phyloP scores from a whole-genome alignment of 2,888 invertebrate species.

The Meloe dianella region DNA sequence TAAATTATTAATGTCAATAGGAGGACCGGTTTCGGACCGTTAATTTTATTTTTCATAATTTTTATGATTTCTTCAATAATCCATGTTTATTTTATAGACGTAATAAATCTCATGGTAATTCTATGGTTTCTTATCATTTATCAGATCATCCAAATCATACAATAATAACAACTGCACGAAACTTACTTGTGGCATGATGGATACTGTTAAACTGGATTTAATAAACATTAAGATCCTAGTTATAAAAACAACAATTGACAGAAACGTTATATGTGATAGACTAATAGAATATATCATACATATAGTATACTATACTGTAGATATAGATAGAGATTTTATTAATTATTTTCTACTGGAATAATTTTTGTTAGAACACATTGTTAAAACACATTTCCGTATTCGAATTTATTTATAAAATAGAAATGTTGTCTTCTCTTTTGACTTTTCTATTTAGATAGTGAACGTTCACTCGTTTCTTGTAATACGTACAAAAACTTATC shows the following conservation, averaged over 20 bases:
- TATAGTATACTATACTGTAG: too few species aligned
- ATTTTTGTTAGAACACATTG: too few species aligned
- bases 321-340: too few species aligned
- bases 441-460: neutral
- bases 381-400: conserved; percentile 4
- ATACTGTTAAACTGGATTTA: conserved; percentile 8
- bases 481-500: neutral
- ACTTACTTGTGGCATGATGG: conserved; percentile 14
- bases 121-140: conserved; percentile 19
- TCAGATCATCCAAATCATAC: conserved; percentile 8
- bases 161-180: conserved; percentile 7
- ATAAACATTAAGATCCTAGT: conserved; percentile 2
- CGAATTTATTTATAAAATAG: neutral
- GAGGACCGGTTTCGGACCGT: neutral
- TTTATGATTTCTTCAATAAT: conserved; percentile 13
- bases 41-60: conserved; percentile 9
- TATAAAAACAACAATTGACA: neutral
- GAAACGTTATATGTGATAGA: too few species aligned
- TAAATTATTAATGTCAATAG: neutral
- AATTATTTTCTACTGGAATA: too few species aligned
- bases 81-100: neutral
- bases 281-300: too few species aligned
- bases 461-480: neutral
- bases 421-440: neutral
- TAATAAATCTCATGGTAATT: neutral